Evolutionary conservation across 2,888 invertebrate species (phyloP), one percentile per base, ranked within the genome.

Genomic region (Ophion obscuratus): DNA sequence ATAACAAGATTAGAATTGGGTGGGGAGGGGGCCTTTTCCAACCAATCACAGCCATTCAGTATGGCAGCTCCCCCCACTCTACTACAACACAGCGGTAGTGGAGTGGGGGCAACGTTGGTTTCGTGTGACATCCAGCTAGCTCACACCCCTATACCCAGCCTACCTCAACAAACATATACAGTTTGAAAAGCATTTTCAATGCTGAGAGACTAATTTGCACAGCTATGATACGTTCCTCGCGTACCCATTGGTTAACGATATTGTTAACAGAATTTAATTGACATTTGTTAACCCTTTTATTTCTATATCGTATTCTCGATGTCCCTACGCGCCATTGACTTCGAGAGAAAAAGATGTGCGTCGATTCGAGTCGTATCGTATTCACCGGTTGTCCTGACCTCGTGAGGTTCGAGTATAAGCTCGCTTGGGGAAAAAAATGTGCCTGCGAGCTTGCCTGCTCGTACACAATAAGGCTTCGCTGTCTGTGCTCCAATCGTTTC

Each of bases 401-500:
- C 57, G 57, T 57, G 20, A 53, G 70, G 31, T 70, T 44, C 14
- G 20, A 27, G 53, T 53, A 27, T 31, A 64, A 64, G 27, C 27
- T 64, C 27, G 64, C 14, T 70, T 27, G 17, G 17, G n/a, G 14
- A 27, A 70, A 70, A 70, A 70, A 71, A 31, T 71, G 31, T 71
- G 36, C 47, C n/a, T n/a, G 31, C 20, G 61, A 61, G 44, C 27
- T 70, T 70, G 70, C 71, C 36, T 9, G n/a, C 14, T 74, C 40
- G 40, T 74, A 61, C 40, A 74, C 62, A 75, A 62, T 44, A 17
- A 70, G 47, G 53, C 47, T 70, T 53, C 59, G 59, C 64, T 47
- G 75, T 64, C 57, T 66, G 36, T 20, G 59, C 67, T 74, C 20
- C 40, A 81, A 74, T 81, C 73, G 66, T 74, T 67, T 53, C 53